A percentile compares a stretch with the other conserved stretches of the same genome.
Conservation (phyloP, 2,888 invertebrate species). For the Limenitis camilla region DNA sequence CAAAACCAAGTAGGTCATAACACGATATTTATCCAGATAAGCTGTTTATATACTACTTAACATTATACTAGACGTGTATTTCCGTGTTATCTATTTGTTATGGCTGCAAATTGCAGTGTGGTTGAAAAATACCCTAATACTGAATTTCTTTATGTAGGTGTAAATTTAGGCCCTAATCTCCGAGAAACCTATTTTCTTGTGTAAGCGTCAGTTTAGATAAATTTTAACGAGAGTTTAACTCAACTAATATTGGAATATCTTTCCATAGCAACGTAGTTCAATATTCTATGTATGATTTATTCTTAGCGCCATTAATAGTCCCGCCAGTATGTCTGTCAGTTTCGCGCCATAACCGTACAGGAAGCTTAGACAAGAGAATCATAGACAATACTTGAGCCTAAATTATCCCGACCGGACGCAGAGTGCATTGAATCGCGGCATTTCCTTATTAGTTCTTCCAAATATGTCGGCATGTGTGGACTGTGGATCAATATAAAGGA, state of each 20-base stretch:
- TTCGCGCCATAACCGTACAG: slow-evolving; percentile 34
- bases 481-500: slow-evolving; percentile 15
- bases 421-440: slow-evolving; percentile 56
- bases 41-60: no score
- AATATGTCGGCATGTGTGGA: slow-evolving; percentile 31
- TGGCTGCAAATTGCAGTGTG: no score
- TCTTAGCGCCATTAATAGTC: slow-evolving; percentile 6
- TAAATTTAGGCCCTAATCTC: no score
- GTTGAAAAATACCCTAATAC: no score
- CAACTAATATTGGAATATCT: not conserved
- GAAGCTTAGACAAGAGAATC: slow-evolving; percentile 47
- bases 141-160: no score
- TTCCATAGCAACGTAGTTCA: not conserved
- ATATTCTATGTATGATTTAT: not conserved
- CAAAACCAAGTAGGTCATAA: slow-evolving; percentile 5
- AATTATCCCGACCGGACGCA: slow-evolving; percentile 47
- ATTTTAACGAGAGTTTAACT: no score
- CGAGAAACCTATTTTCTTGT: no score
- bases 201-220: no score
- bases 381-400: slow-evolving; percentile 41
- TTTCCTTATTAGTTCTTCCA: slow-evolving; percentile 34
- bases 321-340: slow-evolving; percentile 13
- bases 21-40: slow-evolving; percentile 9
- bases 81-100: no score
- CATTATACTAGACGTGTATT: no score